Evolutionary conservation across 2,888 invertebrate species (phyloP), one percentile per base, ranked within the genome.

Genomic region (Athalia circularis): DNA sequence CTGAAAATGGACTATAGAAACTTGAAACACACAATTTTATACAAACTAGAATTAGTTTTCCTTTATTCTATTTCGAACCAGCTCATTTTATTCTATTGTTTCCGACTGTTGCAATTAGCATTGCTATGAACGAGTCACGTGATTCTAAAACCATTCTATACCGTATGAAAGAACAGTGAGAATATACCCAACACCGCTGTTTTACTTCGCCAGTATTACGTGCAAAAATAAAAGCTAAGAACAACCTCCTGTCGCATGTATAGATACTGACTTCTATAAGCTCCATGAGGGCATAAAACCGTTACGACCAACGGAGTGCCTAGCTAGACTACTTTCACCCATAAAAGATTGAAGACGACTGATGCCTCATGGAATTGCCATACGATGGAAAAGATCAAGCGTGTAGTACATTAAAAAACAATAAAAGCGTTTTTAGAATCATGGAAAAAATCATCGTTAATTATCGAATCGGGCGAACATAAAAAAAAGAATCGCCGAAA

Each of bases 61-160:
- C 54, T 43, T 29, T 43, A 9, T 29, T 68, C 50, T 68, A 50
- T 68, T 52, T 52, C 52, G 29, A 52, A 29, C 29, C 29, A 43
- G 43, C 68, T 68, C 68, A 29, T 68, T 68, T n/a, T n/a, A 11
- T 15, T 52, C 68, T 52, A 68, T 68, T 68, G 68, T 68, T 68
- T 68, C 68, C 50, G 68, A 68, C 68, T 54, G 54, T 68, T 68
- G 68, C 68, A 68, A 68, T 68, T 68, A 68, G 68, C 68, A 68
- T 68, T 68, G 68, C 68, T 43, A 52, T 68, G 54, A 68, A 68
- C 52, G 68, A 68, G 68, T 52, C 52, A 52, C 68, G 68, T 68
- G 68, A 29, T n/a, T 54, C 54, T 48, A 48, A 65, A 52, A 29
- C 68, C 9, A 15, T 54, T 15, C 52, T 52, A 43, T 43, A 13